Base-by-base conservation (phyloP, 2,888 invertebrate species). In the Drosophila paracracens region DNA sequence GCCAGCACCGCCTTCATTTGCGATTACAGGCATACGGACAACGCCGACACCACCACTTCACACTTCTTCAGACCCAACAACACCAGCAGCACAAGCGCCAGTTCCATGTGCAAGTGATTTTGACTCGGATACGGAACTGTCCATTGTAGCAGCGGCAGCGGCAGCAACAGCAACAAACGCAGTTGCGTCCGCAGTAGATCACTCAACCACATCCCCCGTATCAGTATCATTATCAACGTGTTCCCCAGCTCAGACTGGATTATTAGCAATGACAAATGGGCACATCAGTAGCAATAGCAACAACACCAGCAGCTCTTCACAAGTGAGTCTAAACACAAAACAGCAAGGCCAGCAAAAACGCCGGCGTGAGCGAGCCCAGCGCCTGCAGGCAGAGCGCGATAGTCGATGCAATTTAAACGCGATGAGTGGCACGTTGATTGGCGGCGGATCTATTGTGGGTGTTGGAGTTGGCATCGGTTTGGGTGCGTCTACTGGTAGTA, bases 301-400 rank as follows among this genome's bases (percentile, higher is more conserved):
- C 65, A 83, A 74, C 51, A 74, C 70, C 31, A 73, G 43, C 27
- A 71, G 53, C 63, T 80, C 76, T 63, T 81, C 81, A 27, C 86
- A 89, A 70, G 72, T 86, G 25, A 83, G 81, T 71, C 67, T 92
- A 16, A 92, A 92, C 80, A 90, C 92, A 16, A 93, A 92, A 79
- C 93, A 93, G 61, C 93, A 93, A 69, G 91, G 93, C 29, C 96
- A 96, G 94, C 95, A 96, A 94, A 97, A 97, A 94, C 95, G 97
- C 94, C 95, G 97, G 94, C 96, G 97, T 94, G 97, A 97, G 95
- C 95, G 97, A 94, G 97, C 97, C 93, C 97, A 97, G 95, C 97
- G 97, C 94, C 96, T 97, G 96, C 96, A 97, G 94, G 96, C 96
- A 94, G 96, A 96, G 94, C 95, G 96, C 94, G 96, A 96, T 94